A percentile compares a stretch with the other conserved stretches of the same genome.
These are phyloP conservation scores for Coendou prehensilis DNA, from an alignment of 2,797 vertebrate genomes.

Conservation along the genomic window DNA sequence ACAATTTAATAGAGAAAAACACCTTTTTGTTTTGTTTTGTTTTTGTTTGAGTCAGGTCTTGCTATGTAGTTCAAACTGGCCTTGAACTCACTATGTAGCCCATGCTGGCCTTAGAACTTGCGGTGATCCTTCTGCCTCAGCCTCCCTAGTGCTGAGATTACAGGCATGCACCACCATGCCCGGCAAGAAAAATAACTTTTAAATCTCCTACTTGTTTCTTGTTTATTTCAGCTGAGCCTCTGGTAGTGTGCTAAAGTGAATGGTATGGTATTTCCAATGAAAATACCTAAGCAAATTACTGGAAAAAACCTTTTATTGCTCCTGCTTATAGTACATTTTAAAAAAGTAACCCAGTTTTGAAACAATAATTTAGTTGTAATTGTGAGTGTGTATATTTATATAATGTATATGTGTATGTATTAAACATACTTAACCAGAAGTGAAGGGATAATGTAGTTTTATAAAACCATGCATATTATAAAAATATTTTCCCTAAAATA, in stretches of 20 bases:
- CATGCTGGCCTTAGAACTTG: neutral
- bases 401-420: slow-evolving; percentile 2
- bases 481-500: slow-evolving; percentile 65
- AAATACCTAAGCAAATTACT: neutral
- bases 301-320: slow-evolving; percentile 35
- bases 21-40: neutral
- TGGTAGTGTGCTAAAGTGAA: slow-evolving; percentile 21
- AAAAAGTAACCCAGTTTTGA: slow-evolving; percentile 62
- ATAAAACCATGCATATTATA: neutral
- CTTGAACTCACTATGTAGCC: neutral
- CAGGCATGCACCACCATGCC: neutral
- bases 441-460: slow-evolving; percentile 29
- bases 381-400: neutral
- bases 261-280: slow-evolving; percentile 23
- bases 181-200: neutral
- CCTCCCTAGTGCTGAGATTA: neutral
- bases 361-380: slow-evolving; percentile 7
- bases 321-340: slow-evolving; percentile 25
- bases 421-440: slow-evolving; percentile 35
- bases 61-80: neutral
- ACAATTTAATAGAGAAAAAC: slow-evolving; percentile 51
- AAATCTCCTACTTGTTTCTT: neutral
- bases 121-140: neutral
- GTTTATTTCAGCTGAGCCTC: slow-evolving; percentile 35
- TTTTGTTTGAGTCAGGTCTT: slow-evolving; percentile 18